phyloP scores from a whole-genome alignment of 1,140 invertebrate species.

The Bombus affinis region DNA sequence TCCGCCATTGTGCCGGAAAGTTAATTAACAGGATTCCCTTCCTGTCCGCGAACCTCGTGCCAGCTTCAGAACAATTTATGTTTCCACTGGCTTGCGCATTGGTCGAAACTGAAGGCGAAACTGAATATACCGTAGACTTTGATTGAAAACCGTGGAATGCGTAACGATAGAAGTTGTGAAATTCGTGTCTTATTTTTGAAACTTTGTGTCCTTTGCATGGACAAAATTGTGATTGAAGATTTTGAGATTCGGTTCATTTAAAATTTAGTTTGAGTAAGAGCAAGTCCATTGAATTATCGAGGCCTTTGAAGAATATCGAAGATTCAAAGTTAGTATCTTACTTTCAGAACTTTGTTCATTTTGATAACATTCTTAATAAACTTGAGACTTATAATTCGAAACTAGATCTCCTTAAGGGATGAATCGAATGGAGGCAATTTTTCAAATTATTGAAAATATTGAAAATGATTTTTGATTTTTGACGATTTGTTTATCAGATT shows the following conservation, averaged over 20 bases:
- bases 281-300: not conserved
- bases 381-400: not conserved
- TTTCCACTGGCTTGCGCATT: not conserved
- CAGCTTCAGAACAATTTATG: not conserved
- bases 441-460: not conserved
- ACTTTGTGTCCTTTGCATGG: not conserved
- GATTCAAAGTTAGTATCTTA: not conserved
- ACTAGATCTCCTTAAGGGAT: not conserved
- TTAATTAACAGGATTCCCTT: constrained; percentile 42
- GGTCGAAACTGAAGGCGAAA: not conserved
- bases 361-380: too few relatives aligned
- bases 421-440: not conserved
- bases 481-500: too few relatives aligned
- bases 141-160: not conserved
- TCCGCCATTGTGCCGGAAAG: not conserved
- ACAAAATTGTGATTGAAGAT: not conserved
- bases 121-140: not conserved
- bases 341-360: not conserved
- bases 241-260: not conserved
- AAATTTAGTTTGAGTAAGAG: not conserved
- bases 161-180: not conserved
- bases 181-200: not conserved
- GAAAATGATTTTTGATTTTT: too few relatives aligned
- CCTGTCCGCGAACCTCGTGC: too few relatives aligned
- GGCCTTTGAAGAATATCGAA: not conserved